Evolutionary conservation across 2,113 vertebrate genomes (phyloP).

Genomic region (Caranx ignobilis): DNA sequence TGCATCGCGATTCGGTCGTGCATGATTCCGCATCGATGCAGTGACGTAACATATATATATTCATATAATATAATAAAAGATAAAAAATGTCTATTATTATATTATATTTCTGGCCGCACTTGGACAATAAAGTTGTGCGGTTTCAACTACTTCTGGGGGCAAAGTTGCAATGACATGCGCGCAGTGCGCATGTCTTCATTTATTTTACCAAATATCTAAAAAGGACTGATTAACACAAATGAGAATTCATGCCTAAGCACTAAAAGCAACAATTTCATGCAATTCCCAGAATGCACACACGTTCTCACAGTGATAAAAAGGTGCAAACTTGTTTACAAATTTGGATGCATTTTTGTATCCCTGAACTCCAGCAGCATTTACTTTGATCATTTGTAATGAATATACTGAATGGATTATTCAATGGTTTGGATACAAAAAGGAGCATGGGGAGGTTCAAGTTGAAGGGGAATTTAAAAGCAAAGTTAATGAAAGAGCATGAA

Average conservation of each 20-base stretch:
- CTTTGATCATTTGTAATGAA: background rate
- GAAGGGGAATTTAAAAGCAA: slow-evolving; percentile 21
- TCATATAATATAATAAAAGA: no score
- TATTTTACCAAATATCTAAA: background rate
- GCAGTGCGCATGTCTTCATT: no score
- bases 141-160: no score
- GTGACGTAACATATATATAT: no score
- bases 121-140: no score
- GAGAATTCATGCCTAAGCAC: background rate
- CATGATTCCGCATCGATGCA: no score
- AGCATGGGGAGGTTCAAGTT: background rate
- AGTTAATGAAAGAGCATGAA: slow-evolving; percentile 32
- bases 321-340: background rate
- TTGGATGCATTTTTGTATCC: no score
- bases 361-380: background rate
- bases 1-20: no score
- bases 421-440: background rate
- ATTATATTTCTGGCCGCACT: no score
- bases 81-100: no score
- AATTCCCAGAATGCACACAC: background rate
- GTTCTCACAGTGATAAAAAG: background rate
- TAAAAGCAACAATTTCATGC: background rate
- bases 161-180: no score
- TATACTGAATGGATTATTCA: background rate
- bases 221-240: background rate